Base-by-base conservation (phyloP, 2,888 invertebrate genomes). In the Amphipyra tragopoginis region DNA sequence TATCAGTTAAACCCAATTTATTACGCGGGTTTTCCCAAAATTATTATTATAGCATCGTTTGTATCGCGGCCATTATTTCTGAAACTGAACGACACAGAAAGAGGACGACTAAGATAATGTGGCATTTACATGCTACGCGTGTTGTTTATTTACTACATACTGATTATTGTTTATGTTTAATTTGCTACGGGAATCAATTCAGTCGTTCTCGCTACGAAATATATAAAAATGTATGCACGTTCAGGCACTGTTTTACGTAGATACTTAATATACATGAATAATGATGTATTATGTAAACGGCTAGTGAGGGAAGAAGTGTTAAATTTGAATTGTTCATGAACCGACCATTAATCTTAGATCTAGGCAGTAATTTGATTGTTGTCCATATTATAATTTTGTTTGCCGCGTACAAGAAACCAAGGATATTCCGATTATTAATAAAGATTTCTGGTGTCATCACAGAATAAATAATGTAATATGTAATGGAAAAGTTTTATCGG, bases 81-180 rank as follows among this genome's bases (percentile, higher is more conserved):
- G 43, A 21, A 63, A 60, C 48, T 36, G 43, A 60, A 51, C 51
- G 59, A 66, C 59, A 50, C 43, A 54, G 63, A 76, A 59, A 57
- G 36, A 61, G 59, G 54, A 59, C 53, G 39, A 56, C 43, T 44
- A 10, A 69, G 77, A 69, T 75, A 73, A 75, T 75, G 63, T 61
- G 65, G 39, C 77, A 77, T 75, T 69, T 77, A 63, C 70, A 75
- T 77, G 74, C 77, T 65, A 59, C 63, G 51, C 60, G 61, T 53
- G 63, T 61, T 63, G 57, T 60, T 75, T 77, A 77, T 73, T 75
- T 75, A 77, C 62, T 59, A 76, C 77, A 67, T 68, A 60, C 59
- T 62, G 77, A 72, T 72, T 59, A 77, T 65, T 72, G 61, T 72
- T 68, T 59, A 76, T 76, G 62, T 65, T 59, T 77, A 55, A 77